Conservation (phyloP, 2,797 vertebrate genomes). For the Sternotherus odoratus region DNA sequence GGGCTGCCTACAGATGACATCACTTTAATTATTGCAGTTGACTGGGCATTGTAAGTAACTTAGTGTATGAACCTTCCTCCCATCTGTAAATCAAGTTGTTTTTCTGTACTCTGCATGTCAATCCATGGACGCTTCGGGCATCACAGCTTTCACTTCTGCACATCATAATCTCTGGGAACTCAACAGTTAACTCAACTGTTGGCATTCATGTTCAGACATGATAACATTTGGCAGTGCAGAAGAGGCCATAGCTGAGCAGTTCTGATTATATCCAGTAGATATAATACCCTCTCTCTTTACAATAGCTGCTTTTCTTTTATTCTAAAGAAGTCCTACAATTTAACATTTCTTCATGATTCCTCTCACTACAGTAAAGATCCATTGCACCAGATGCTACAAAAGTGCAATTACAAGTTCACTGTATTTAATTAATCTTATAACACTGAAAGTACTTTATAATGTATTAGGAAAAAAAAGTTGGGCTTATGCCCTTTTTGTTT, state of each 20-base stretch:
- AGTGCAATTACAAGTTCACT: background rate
- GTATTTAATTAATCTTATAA: background rate
- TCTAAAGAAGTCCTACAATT: background rate
- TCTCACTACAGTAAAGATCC: background rate
- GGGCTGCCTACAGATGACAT: slow-evolving; percentile 98
- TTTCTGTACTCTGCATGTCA: background rate
- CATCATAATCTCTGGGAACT: background rate
- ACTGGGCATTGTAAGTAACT: slow-evolving; percentile 96
- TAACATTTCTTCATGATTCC: background rate
- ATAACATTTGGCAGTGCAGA: background rate
- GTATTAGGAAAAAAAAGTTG: background rate
- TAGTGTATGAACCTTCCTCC: background rate
- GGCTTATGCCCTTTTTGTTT: background rate
- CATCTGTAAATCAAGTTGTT: background rate
- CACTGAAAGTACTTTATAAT: background rate
- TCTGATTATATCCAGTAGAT: background rate
- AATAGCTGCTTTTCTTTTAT: background rate
- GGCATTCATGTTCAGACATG: background rate
- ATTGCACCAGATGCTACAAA: background rate
- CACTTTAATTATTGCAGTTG: slow-evolving; percentile 95
- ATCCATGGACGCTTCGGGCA: background rate
- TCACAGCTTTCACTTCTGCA: background rate
- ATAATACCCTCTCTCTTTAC: background rate
- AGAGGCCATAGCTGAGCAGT: background rate
- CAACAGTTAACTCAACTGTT: background rate